Conservation (phyloP, 2,888 invertebrate species). For the Lasioglossum morio region DNA sequence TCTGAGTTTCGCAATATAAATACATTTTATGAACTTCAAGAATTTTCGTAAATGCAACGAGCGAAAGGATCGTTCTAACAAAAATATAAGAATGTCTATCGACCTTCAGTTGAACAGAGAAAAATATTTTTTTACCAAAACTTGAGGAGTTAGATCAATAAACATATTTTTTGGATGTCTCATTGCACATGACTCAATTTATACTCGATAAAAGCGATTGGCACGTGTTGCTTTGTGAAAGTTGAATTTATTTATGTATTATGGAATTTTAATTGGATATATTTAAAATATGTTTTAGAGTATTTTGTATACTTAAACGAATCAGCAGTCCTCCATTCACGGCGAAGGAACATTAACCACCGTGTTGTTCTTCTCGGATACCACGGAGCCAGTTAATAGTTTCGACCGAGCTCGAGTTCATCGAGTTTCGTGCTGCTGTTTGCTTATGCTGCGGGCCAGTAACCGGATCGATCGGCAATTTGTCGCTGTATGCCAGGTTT, state of each 20-base stretch:
- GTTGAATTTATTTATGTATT: not conserved
- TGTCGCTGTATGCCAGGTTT: slow-evolving; percentile 1
- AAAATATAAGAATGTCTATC: not conserved
- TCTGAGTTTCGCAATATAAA: too few relatives aligned
- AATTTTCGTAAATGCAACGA: not conserved
- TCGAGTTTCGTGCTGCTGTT: slow-evolving; percentile 48
- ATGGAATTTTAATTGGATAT: not conserved
- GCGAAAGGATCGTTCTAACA: not conserved
- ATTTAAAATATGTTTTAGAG: not conserved
- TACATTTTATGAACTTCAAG: too few relatives aligned
- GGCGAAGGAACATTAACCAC: slow-evolving; percentile 8
- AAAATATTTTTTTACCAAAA: too few relatives aligned
- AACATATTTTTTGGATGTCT: too few relatives aligned
- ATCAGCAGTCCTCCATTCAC: not conserved
- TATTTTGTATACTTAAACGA: not conserved
- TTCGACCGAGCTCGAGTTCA: slow-evolving; percentile 35
- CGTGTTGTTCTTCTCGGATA: slow-evolving; percentile 44
- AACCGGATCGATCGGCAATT: slow-evolving; percentile 49
- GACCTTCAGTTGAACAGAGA: not conserved
- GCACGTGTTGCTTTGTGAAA: not conserved
- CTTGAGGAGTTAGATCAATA: too few relatives aligned
- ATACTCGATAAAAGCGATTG: too few relatives aligned
- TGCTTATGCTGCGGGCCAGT: slow-evolving; percentile 9
- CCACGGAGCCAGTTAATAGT: slow-evolving; percentile 43
- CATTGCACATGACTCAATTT: too few relatives aligned